Evolutionary conservation across 2,113 vertebrate species (phyloP).

Genomic region (Pluvianellus socialis): DNA sequence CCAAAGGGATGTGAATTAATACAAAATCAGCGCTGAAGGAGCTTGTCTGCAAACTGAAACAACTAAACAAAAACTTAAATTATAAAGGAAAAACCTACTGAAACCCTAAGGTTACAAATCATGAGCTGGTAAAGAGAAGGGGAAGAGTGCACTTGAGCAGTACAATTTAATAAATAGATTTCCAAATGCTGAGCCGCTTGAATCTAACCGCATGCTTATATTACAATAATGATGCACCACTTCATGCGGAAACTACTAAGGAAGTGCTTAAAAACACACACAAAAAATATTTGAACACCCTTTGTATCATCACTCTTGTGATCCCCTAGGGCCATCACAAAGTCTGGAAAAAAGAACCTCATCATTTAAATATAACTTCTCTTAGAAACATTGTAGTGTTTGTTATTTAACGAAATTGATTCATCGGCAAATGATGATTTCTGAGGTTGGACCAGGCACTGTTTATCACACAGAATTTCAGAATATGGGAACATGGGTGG

Average conservation of each 20-base stretch:
- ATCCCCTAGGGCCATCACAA: neutral
- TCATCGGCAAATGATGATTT: neutral
- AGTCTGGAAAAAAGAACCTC: neutral
- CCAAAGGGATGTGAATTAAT: neutral
- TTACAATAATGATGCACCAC: neutral
- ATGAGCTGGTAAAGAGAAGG: neutral
- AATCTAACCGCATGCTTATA: neutral
- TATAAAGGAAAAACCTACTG: neutral
- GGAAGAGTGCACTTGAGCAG: neutral
- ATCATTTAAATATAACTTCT: neutral
- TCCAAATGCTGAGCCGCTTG: neutral
- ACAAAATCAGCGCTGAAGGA: neutral
- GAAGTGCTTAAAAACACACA: neutral
- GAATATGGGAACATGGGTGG: neutral
- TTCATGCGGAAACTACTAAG: neutral
- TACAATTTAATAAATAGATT: neutral
- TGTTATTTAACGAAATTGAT: rapidly evolving
- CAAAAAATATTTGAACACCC: neutral
- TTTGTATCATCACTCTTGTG: neutral
- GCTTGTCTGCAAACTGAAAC: too few species aligned
- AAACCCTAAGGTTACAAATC: neutral
- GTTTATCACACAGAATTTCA: neutral
- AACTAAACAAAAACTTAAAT: neutral
- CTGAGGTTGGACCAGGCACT: neutral
- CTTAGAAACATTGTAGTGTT: neutral